Evolutionary conservation across 2,797 vertebrate species (phyloP).

Genomic region (Gadopsis bispinosus): DNA sequence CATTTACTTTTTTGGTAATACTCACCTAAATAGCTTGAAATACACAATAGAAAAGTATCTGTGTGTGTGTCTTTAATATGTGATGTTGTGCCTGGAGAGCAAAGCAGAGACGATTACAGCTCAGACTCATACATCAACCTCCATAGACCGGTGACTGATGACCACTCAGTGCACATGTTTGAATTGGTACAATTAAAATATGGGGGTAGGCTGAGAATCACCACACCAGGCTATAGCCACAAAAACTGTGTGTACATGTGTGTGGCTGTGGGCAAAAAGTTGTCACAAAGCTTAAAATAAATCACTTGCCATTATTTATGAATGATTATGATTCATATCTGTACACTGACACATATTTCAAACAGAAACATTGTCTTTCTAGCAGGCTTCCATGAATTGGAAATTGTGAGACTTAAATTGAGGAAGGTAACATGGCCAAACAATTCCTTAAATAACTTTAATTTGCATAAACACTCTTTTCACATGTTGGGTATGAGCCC

Average conservation of each 20-base stretch:
- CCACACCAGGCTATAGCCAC: conserved; percentile 24
- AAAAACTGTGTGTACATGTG: conserved; percentile 14
- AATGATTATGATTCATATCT: conserved; percentile 21
- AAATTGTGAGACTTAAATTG: neutral
- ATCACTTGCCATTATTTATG: conserved; percentile 31
- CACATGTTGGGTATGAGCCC: neutral
- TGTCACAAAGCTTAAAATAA: conserved; percentile 28
- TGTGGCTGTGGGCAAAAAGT: conserved; percentile 24
- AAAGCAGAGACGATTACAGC: conserved; percentile 87
- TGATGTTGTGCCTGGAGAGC: conserved; percentile 89
- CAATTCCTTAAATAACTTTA: neutral
- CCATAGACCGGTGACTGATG: conserved; percentile 88
- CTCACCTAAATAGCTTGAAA: conserved; percentile 32
- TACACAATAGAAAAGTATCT: conserved; percentile 16
- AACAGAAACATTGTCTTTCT: neutral
- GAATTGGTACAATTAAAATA: conserved; percentile 90
- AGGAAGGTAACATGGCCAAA: neutral
- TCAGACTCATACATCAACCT: conserved; percentile 89
- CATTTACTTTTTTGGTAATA: conserved; percentile 14
- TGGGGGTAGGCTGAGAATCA: conserved; percentile 62
- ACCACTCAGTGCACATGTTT: conserved; percentile 90
- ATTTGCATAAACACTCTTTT: neutral
- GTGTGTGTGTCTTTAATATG: conserved; percentile 85
- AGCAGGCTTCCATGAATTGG: neutral
- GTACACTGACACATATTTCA: conserved; percentile 1